Evolutionary conservation across 2,888 invertebrate genomes (phyloP).

Genomic region (Papilio protenor): DNA sequence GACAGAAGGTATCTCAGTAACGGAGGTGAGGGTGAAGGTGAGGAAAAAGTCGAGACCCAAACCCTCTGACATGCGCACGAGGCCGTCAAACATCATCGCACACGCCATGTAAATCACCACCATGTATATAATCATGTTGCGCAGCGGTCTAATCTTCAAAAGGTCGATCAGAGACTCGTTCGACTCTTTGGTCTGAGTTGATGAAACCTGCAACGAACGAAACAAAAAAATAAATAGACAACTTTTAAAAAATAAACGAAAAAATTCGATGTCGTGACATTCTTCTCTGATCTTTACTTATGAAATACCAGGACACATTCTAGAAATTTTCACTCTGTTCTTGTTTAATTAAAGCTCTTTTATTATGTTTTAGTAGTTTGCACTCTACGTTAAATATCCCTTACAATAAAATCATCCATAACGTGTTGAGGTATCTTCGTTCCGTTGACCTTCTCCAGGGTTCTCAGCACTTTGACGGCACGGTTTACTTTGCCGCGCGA

Average conservation of each 20-base stretch:
- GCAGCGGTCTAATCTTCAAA: constrained; percentile 63
- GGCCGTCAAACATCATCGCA: constrained; percentile 75
- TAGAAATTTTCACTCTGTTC: no score
- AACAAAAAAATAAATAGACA: background rate
- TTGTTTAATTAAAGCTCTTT: no score
- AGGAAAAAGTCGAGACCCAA: constrained; percentile 78
- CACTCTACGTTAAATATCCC: constrained; percentile 43
- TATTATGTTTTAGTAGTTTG: no score
- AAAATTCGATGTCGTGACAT: no score
- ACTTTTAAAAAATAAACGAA: no score
- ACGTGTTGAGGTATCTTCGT: constrained; percentile 76
- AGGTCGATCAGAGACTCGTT: constrained; percentile 65
- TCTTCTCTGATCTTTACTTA: no score
- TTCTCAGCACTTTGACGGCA: constrained; percentile 71
- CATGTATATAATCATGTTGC: constrained; percentile 65
- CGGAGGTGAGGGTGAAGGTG: constrained; percentile 75
- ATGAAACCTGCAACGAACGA: constrained; percentile 61
- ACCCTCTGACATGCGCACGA: constrained; percentile 77
- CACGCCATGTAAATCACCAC: constrained; percentile 72
- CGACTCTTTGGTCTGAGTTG: constrained; percentile 64
- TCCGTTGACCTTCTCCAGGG: constrained; percentile 74
- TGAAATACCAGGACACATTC: no score
- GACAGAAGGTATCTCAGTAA: constrained; percentile 78
- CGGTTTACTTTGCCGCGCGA: constrained; percentile 72
- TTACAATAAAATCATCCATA: constrained; percentile 78